Conservation (phyloP, 2,797 vertebrate genomes). For the Sebastes nivosus region DNA sequence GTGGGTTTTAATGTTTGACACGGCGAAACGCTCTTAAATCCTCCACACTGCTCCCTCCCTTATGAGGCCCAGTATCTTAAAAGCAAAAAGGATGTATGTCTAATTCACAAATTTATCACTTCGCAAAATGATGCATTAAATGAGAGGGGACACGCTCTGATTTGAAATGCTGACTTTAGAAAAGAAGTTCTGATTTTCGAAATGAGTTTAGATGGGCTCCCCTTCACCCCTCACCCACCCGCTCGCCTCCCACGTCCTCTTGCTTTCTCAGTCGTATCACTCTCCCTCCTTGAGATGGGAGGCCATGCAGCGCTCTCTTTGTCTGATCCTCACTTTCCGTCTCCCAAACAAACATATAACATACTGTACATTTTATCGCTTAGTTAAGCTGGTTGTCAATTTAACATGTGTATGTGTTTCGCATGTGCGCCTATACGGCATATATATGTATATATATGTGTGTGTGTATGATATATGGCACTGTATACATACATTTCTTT, state of each 20-base stretch:
- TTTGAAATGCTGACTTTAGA: slow-evolving; percentile 89
- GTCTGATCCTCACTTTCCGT: slow-evolving; percentile 39
- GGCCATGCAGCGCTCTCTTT: slow-evolving; percentile 55
- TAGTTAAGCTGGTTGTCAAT: not conserved
- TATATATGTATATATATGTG: too few relatives aligned
- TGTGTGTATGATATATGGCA: not conserved
- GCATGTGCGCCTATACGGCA: not conserved
- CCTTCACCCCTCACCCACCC: slow-evolving; percentile 70
- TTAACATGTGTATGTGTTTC: not conserved
- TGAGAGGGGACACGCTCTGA: slow-evolving; percentile 85
- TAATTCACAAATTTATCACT: slow-evolving; percentile 89
- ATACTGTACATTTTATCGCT: slow-evolving; percentile 6
- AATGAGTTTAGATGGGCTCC: slow-evolving; percentile 83
- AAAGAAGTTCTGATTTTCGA: slow-evolving; percentile 84
- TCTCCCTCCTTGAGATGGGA: slow-evolving; percentile 50
- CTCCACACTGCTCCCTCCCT: slow-evolving; percentile 81
- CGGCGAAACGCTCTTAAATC: slow-evolving; percentile 87
- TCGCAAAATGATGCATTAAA: slow-evolving; percentile 87
- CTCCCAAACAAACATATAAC: slow-evolving; percentile 1
- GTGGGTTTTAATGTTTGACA: slow-evolving; percentile 89
- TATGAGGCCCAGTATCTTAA: slow-evolving; percentile 83
- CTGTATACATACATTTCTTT: not conserved
- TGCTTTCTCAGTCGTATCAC: slow-evolving; percentile 71
- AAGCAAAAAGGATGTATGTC: slow-evolving; percentile 87
- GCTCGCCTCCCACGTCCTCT: slow-evolving; percentile 75